These are phyloP conservation scores for Archaeoteleia sp. DNA, from an alignment of 2,888 invertebrate species.

Conservation along the genomic window DNA sequence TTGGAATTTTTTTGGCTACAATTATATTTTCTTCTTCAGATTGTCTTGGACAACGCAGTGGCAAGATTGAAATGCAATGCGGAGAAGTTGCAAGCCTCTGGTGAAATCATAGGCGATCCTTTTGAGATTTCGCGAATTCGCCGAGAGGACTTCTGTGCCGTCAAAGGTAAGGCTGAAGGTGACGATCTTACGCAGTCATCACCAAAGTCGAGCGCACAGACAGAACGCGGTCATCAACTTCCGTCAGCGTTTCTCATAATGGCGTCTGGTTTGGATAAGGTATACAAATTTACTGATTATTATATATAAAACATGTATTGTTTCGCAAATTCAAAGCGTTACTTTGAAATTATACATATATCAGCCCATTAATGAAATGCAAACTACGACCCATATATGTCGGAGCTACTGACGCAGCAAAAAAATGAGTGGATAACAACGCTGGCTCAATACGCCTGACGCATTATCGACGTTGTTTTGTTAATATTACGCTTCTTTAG, in stretches of 20 bases:
- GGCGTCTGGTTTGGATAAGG: constrained; percentile 87
- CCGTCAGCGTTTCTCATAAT: constrained; percentile 92
- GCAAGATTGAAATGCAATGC: constrained; percentile 77
- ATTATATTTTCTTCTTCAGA: constrained; percentile 69
- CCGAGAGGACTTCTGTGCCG: constrained; percentile 83
- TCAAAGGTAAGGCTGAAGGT: constrained; percentile 83
- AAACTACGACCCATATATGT: constrained; percentile 9
- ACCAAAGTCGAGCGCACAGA: constrained; percentile 81
- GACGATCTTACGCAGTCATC: constrained; percentile 90
- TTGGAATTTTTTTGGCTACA: too few species aligned
- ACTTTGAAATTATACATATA: constrained; percentile 2
- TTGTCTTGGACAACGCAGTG: constrained; percentile 80
- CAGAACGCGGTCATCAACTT: constrained; percentile 87
- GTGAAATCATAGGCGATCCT: constrained; percentile 85
- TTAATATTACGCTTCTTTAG: constrained; percentile 6
- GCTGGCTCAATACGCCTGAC: too few species aligned
- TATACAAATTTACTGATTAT: constrained; percentile 57
- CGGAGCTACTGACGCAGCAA: constrained; percentile 8
- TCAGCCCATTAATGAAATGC: constrained; percentile 3
- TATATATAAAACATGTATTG: constrained; percentile 2
- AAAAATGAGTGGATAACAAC: constrained; percentile 7
- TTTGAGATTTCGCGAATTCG: constrained; percentile 88
- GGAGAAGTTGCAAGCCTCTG: constrained; percentile 80
- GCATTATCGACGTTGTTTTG: not conserved
- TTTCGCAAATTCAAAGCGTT: not conserved